A percentile compares a stretch with the other conserved stretches of the same genome.
phyloP scores from a whole-genome alignment of 2,888 invertebrate genomes.

The Ornithoptera alexandrae region DNA sequence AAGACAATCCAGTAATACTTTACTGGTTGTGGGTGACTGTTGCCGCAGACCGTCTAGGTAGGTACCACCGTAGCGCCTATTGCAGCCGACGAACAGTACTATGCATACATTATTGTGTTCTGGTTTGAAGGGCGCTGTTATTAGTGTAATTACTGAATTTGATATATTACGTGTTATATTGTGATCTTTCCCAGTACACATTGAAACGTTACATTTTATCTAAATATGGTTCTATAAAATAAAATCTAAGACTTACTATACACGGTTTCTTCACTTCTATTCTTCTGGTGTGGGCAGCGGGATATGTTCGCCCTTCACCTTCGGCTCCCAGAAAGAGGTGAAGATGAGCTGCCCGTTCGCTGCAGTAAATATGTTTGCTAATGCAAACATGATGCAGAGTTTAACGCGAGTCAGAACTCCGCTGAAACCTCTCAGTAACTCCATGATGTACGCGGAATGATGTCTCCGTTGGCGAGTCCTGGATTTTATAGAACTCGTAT shows the following conservation, averaged over 20 bases:
- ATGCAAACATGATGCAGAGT: slow-evolving; percentile 39
- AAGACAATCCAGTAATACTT: no score
- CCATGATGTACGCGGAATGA: slow-evolving; percentile 35
- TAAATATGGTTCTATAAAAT: no score
- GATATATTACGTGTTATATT: no score
- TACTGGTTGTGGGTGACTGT: no score
- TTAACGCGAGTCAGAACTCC: slow-evolving; percentile 30
- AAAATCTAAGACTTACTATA: not conserved
- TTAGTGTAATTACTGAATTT: no score
- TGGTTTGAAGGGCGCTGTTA: no score
- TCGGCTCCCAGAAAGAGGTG: slow-evolving; percentile 80
- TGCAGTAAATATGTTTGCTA: slow-evolving; percentile 43
- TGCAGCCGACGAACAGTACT: no score
- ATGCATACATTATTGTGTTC: no score
- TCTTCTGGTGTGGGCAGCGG: slow-evolving; percentile 24
- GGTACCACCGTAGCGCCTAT: no score
- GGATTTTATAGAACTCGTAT: slow-evolving; percentile 40
- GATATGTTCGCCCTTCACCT: slow-evolving; percentile 45
- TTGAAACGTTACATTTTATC: no score
- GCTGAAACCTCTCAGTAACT: slow-evolving; percentile 30
- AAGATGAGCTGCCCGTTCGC: slow-evolving; percentile 77
- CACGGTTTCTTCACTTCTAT: not conserved
- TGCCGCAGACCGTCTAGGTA: no score
- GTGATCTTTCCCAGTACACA: no score
- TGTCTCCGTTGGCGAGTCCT: slow-evolving; percentile 8